Evolutionary conservation across 2,888 invertebrate genomes (phyloP), one percentile per base, ranked within the genome.

Genomic region (Drosophila nr. perissopoda): DNA sequence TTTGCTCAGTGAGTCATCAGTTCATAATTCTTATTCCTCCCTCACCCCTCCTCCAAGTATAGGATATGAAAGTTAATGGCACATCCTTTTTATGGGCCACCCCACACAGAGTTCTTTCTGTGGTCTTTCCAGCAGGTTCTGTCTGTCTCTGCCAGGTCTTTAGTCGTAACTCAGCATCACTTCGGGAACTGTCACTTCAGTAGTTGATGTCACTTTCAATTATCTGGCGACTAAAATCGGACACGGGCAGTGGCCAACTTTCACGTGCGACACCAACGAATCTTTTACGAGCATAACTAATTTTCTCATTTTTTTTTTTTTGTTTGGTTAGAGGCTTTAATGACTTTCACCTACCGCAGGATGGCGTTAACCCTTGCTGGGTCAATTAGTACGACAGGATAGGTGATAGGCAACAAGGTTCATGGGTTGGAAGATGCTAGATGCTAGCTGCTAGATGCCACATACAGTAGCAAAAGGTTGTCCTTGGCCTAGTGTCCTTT

Each of bases 321-420:
- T 36, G 54, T 48, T 52, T 42, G 31, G 21, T 29, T 48, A 13
- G 46, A 11, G 6, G 4, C 27, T 74, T 87, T 89, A 64, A 87
- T 57, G 88, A 85, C 88, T 81, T 86, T 87, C 88, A 86, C 86
- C 86, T 87, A 87, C 86, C 86, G 88, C 85, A 85, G 70, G 21
- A 56, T 51, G 48, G 46, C 64, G 56, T 62, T 84, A 89, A 88
- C 81, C 89, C 81, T 88, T 82, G 74, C 76, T 69, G 62, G 51
- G 34, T 70, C 79, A 82, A 81, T 79, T 82, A 82, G 82, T 73
- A 68, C 29, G 18, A 29, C 49, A 63, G 59, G 48, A 56, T 51
- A 33, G 51, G 56, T 48, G 65, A 73, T 65, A 65, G 69, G 49
- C 29, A 42, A 77, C 75, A 75, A 64, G 71, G 71, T 57, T 31